Evolutionary conservation across 2,888 invertebrate genomes (phyloP).

Genomic region (Leucophenga maculata): DNA sequence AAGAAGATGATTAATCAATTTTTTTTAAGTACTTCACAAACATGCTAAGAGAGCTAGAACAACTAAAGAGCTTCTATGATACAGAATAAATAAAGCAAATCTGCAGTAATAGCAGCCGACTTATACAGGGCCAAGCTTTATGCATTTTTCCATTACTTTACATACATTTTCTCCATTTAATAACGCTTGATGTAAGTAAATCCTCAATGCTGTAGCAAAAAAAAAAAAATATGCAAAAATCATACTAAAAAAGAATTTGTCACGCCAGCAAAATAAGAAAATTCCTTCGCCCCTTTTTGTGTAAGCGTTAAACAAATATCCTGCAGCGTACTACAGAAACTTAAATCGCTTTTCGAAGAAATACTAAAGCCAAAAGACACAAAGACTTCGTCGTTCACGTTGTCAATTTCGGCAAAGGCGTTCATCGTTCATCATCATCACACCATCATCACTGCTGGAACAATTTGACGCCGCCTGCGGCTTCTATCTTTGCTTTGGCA

Average conservation of each 20-base stretch:
- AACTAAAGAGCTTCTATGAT: too few relatives aligned
- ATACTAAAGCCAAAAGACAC: not conserved
- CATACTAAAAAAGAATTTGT: not conserved
- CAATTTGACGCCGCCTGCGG: not conserved
- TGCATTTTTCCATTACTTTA: too few relatives aligned
- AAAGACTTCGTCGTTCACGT: not conserved
- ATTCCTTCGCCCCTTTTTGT: not conserved
- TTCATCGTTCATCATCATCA: not conserved
- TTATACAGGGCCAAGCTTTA: too few relatives aligned
- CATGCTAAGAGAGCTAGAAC: too few relatives aligned
- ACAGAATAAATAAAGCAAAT: too few relatives aligned
- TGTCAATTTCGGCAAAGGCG: not conserved
- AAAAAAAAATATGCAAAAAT: not conserved
- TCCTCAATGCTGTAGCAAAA: not conserved
- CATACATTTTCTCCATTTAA: not conserved
- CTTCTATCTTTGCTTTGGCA: not conserved
- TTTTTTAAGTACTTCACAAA: too few relatives aligned
- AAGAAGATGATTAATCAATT: too few relatives aligned
- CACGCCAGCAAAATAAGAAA: too few relatives aligned
- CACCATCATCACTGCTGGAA: not conserved
- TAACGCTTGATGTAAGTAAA: conserved; percentile 1
- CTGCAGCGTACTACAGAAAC: not conserved
- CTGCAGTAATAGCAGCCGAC: too few relatives aligned
- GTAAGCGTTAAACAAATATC: conserved; percentile 3
- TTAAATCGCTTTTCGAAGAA: conserved; percentile 19